Evolutionary conservation across 1,140 invertebrate species (phyloP).

Genomic region (Bombus huntii): DNA sequence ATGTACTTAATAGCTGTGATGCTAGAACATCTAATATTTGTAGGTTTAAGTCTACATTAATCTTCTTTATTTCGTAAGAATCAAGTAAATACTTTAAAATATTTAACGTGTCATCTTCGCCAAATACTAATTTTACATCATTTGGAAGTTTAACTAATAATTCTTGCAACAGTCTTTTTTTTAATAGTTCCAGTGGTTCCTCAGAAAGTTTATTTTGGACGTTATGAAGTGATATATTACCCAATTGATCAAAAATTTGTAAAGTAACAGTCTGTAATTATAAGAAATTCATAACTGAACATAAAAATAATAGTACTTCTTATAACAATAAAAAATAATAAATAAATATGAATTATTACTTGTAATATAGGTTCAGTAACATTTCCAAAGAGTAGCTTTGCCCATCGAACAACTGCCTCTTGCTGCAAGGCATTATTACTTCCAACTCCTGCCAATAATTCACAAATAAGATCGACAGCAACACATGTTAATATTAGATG

Average conservation of each 20-base stretch:
- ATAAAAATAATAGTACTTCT: conserved; percentile 18
- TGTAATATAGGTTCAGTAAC: conserved; percentile 75
- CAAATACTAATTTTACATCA: conserved; percentile 67
- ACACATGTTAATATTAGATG: conserved; percentile 75
- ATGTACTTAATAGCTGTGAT: conserved; percentile 71
- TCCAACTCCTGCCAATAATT: conserved; percentile 74
- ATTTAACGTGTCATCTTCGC: conserved; percentile 63
- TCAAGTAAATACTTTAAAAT: conserved; percentile 67
- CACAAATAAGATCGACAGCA: conserved; percentile 76
- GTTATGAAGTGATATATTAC: conserved; percentile 45
- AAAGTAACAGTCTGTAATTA: conserved; percentile 59
- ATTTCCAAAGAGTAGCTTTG: conserved; percentile 76
- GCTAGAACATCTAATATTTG: conserved; percentile 72
- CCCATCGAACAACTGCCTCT: conserved; percentile 77
- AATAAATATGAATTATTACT: conserved; percentile 57
- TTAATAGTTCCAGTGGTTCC: conserved; percentile 37
- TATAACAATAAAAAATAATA: background rate
- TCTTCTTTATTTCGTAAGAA: conserved; percentile 66
- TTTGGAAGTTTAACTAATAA: conserved; percentile 57
- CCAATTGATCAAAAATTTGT: conserved; percentile 53
- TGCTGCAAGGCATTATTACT: conserved; percentile 76
- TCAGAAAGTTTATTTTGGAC: conserved; percentile 38
- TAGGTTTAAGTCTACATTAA: conserved; percentile 71
- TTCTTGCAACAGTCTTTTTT: conserved; percentile 59
- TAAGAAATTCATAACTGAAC: conserved; percentile 35